Conservation (phyloP, 2,888 invertebrate species). For the Agonum fuliginosum region DNA sequence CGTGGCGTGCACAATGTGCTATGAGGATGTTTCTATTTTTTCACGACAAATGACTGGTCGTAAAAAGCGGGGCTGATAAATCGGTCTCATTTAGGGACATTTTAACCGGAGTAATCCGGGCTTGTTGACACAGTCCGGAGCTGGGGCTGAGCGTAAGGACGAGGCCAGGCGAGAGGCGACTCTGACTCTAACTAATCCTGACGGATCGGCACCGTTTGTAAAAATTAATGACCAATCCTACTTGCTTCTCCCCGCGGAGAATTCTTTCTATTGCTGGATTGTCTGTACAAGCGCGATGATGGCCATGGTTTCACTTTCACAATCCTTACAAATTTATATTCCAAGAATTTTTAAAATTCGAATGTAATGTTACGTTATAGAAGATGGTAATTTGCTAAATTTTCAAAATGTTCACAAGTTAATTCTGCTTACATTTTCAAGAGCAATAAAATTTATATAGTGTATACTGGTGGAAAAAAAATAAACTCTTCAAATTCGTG, state of each 20-base stretch:
- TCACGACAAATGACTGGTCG: conserved; percentile 22
- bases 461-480: too few species aligned
- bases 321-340: too few species aligned
- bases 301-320: too few species aligned
- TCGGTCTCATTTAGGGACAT: conserved; percentile 59
- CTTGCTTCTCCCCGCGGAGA: background rate
- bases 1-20: conserved; percentile 14
- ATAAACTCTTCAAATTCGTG: too few species aligned
- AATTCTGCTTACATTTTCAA: too few species aligned
- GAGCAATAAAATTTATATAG: too few species aligned
- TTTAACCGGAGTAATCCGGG: conserved; percentile 55
- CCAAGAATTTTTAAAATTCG: too few species aligned
- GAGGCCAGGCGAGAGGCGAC: background rate
- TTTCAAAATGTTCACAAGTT: too few species aligned
- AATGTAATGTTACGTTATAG: too few species aligned
- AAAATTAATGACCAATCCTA: conserved; percentile 60
- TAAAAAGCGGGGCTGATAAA: conserved; percentile 56
- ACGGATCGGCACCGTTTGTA: conserved; percentile 57
- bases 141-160: background rate
- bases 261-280: too few species aligned
- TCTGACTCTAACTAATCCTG: conserved; percentile 47
- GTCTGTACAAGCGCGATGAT: too few species aligned
- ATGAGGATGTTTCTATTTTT: conserved; percentile 41
- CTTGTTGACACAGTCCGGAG: conserved; percentile 59
- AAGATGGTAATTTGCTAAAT: too few species aligned